Evolutionary conservation across 2,888 invertebrate genomes (phyloP), one percentile per base, ranked within the genome.

Genomic region (Miltochrista miniata): DNA sequence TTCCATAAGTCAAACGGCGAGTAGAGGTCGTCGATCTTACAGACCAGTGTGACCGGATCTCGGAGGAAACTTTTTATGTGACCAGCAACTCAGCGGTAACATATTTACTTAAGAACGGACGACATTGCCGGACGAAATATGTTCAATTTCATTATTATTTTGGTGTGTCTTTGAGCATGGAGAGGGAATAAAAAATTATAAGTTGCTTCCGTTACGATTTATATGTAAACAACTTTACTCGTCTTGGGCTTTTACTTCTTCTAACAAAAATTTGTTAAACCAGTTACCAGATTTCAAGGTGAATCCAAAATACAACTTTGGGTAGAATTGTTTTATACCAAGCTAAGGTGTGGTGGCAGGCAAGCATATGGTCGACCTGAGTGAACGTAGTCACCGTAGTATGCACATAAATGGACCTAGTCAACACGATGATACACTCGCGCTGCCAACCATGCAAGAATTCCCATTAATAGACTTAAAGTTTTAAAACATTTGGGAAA

Each of bases 1-100:
- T 89, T 89, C 85, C 89, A 90, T 90, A 90, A 88, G 88, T 85
- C 87, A 89, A 88, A 84, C 84, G 68, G 81, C 85, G 74, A 79
- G 71, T 72, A 61, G 85, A 79, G 90, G 89, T 90, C 90, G 81
- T 85, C 85, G 90, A 79, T 86, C 90, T 85, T 74, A 68, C 79
- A 61, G 81, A 88, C 86, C 85, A 79, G 90, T 82, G 81, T 53
- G 87, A 90, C 90, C 90, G 90, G 90, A 83, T 90, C 83, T 82
- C 65, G 54, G 74, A 83, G 81, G 82, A 83, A 72, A 78, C 79
- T 86, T 89, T 90, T 90, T 87, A 85, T 86, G 80, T 81, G 85
- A 79, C 85, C 81, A 82, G 71, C 79, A 75, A 70, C 74, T 72
- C 70, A 71, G 76, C 77, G 78, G 72, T 73, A 79, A 82, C 82